These are phyloP conservation scores for Chiridota heheva DNA, from an alignment of 35 echinoderm and acorn worm species.

Conservation along the genomic window DNA sequence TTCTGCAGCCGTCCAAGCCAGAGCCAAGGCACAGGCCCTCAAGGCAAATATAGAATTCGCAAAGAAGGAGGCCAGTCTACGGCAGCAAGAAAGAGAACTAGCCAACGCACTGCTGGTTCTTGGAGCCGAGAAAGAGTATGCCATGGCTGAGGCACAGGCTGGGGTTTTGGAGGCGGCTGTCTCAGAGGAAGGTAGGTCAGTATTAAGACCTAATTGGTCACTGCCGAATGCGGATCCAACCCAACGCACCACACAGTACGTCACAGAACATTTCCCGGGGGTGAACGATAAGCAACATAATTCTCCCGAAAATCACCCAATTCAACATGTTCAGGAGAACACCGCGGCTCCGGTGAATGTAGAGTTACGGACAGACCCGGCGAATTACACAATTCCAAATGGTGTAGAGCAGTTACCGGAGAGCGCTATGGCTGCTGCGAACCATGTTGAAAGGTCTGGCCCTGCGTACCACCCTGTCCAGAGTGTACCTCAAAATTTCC, in stretches of 20 bases:
- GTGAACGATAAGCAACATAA: too few relatives aligned
- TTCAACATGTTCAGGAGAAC: too few relatives aligned
- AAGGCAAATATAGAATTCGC: conserved; percentile 33
- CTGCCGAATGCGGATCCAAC: background rate
- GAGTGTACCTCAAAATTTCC: background rate
- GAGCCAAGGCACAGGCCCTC: conserved; percentile 18
- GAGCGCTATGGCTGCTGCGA: background rate
- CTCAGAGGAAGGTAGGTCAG: background rate
- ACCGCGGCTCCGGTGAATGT: too few relatives aligned
- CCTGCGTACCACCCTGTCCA: background rate
- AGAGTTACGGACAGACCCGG: too few relatives aligned
- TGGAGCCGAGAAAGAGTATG: conserved; percentile 29
- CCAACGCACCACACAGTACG: background rate
- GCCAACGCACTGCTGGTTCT: conserved; percentile 44
- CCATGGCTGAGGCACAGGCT: conserved; percentile 51
- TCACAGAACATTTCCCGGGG: background rate
- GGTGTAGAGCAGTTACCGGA: background rate
- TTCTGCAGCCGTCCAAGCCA: conserved; percentile 37
- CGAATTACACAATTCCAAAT: background rate
- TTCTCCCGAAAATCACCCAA: too few relatives aligned
- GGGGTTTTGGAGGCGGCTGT: conserved; percentile 43
- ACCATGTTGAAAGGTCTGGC: background rate
- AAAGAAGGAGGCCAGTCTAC: conserved; percentile 13
- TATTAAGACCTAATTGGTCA: background rate
- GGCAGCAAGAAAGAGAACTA: conserved; percentile 21